Conservation (phyloP, 1,140 invertebrate species). For the Brachionus asplanchnoidis region DNA sequence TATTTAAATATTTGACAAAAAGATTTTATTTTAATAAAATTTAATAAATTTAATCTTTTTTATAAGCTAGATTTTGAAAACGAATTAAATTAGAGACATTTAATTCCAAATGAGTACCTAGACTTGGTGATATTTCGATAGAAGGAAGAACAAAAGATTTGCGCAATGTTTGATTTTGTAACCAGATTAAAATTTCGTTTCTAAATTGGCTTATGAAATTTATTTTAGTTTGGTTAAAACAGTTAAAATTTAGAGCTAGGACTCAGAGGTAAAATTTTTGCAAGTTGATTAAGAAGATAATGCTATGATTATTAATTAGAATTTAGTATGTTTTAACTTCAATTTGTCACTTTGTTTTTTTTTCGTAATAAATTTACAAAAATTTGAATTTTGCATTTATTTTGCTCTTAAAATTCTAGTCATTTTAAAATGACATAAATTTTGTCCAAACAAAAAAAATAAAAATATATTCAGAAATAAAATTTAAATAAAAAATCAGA, state of each 20-base stretch:
- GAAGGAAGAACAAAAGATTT: conserved; percentile 17
- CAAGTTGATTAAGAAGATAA: not conserved
- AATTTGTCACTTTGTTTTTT: not conserved
- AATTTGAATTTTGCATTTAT: not conserved
- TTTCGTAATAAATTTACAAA: not conserved
- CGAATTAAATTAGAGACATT: conserved; percentile 21
- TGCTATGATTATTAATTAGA: not conserved
- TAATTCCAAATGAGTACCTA: not conserved
- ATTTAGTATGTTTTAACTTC: not conserved
- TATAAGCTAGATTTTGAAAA: not conserved
- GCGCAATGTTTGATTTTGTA: not conserved
- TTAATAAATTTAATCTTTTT: conserved; percentile 6
- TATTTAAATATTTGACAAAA: conserved; percentile 12
- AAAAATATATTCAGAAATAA: too few relatives aligned
- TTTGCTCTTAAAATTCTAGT: not conserved
- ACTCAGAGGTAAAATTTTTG: not conserved
- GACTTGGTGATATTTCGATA: not conserved
- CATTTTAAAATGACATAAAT: not conserved
- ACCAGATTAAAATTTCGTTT: not conserved
- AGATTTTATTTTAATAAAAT: conserved; percentile 14
- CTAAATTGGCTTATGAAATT: not conserved
- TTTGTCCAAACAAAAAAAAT: too few relatives aligned
- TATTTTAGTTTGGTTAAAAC: not conserved
- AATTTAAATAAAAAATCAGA: too few relatives aligned
- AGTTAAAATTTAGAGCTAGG: not conserved